A percentile compares a stretch with the other conserved stretches of the same genome.
Conservation (phyloP, 1,140 invertebrate genomes). For the Lordiphosa stackelbergi region DNA sequence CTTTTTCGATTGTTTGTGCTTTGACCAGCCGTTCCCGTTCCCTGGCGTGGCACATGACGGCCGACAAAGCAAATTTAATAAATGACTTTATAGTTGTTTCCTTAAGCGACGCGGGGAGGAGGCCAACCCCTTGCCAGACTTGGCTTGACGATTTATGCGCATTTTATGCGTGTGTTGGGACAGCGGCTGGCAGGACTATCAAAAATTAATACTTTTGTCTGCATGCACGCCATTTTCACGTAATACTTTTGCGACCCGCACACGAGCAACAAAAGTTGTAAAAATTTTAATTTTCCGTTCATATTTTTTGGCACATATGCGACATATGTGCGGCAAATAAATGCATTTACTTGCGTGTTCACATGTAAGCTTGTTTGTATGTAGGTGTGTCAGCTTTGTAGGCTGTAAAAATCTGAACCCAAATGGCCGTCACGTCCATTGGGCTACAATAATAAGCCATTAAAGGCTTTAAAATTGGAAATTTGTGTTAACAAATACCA, state of each 20-base stretch:
- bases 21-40: constrained; percentile 27
- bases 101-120: background rate
- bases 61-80: constrained; percentile 60
- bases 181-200: constrained; percentile 63
- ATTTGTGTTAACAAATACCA: background rate
- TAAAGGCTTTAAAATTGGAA: constrained; percentile 43
- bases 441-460: constrained; percentile 30
- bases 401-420: constrained; percentile 27
- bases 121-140: constrained; percentile 22
- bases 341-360: constrained; percentile 25
- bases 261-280: constrained; percentile 67
- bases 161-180: constrained; percentile 23
- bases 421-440: constrained; percentile 16
- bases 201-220: constrained; percentile 72
- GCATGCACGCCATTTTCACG: constrained; percentile 51
- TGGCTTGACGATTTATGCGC: constrained; percentile 34
- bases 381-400: constrained; percentile 1
- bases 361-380: constrained; percentile 1
- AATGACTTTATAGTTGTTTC: constrained; percentile 71
- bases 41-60: constrained; percentile 29
- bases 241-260: constrained; percentile 50
- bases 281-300: constrained; percentile 68
- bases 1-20: constrained; percentile 47
- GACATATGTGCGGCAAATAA: constrained; percentile 59
- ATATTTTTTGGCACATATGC: constrained; percentile 59